Conservation (phyloP, 1,140 invertebrate species). For the Drosophila sucinea region DNA sequence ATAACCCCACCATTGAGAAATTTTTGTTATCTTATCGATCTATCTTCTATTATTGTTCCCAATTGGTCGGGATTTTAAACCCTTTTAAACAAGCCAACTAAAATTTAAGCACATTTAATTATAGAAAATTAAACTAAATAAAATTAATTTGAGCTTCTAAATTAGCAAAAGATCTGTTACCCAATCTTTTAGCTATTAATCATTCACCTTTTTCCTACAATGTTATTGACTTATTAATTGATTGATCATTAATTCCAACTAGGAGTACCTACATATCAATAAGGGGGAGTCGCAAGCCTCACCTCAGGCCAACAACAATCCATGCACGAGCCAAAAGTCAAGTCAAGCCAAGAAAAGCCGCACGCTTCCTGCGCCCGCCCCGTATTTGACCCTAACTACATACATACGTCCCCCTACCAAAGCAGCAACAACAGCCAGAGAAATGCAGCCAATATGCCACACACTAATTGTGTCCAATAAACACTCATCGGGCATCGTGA, state of each 20-base stretch:
- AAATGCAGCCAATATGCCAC: constrained; percentile 76
- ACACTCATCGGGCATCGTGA: constrained; percentile 57
- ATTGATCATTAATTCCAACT: constrained; percentile 35
- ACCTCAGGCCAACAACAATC: constrained; percentile 51
- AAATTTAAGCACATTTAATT: too few species aligned
- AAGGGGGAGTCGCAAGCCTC: constrained; percentile 16
- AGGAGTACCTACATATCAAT: neutral
- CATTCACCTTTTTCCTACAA: neutral
- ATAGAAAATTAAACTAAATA: too few species aligned
- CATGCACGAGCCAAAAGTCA: constrained; percentile 35
- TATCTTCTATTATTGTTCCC: neutral
- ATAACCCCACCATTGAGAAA: too few species aligned
- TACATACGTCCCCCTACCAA: constrained; percentile 24
- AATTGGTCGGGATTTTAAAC: neutral
- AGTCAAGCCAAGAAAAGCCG: constrained; percentile 12
- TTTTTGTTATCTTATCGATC: neutral
- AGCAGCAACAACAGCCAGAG: constrained; percentile 32
- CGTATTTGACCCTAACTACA: constrained; percentile 28
- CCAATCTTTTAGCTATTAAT: neutral
- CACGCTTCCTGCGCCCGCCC: constrained; percentile 61
- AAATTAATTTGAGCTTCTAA: neutral
- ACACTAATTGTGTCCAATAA: constrained; percentile 80
- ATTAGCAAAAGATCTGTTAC: neutral
- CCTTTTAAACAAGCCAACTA: too few species aligned
- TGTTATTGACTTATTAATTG: constrained; percentile 3